These are phyloP conservation scores for Napeogenes inachia DNA, from an alignment of 2,888 invertebrate species.

Conservation along the genomic window DNA sequence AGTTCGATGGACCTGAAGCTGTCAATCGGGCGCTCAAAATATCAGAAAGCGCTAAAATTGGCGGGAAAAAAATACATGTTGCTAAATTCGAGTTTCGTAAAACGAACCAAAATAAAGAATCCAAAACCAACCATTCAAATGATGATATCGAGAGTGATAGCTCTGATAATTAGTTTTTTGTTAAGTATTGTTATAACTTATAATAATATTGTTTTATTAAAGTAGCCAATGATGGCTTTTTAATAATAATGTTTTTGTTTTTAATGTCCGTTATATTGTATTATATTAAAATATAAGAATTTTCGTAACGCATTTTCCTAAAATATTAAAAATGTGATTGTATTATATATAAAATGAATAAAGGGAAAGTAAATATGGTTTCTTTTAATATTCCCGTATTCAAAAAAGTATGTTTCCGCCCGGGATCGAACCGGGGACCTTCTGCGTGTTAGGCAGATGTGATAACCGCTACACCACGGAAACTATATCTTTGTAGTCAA, in stretches of 20 bases:
- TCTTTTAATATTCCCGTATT: background rate
- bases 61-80: conserved; percentile 53
- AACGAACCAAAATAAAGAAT: conserved; percentile 31
- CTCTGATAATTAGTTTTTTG: conserved; percentile 17
- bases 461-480: conserved; percentile 88
- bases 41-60: conserved; percentile 43
- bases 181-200: conserved; percentile 4
- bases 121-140: conserved; percentile 13
- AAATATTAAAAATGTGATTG: too few species aligned
- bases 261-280: background rate
- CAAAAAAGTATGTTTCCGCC: conserved; percentile 82
- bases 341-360: background rate
- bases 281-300: conserved; percentile 10
- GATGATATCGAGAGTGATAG: conserved; percentile 10
- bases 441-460: conserved; percentile 95
- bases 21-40: conserved; percentile 49
- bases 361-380: background rate
- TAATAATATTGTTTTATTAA: conserved; percentile 6
- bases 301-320: background rate
- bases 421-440: conserved; percentile 94
- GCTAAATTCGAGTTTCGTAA: conserved; percentile 44
- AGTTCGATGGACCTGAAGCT: conserved; percentile 57
- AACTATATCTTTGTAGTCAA: conserved; percentile 22
- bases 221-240: background rate
- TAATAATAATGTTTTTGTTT: background rate